Evolutionary conservation across 2,797 vertebrate genomes (phyloP).

Genomic region (Cottoperca gobio): DNA sequence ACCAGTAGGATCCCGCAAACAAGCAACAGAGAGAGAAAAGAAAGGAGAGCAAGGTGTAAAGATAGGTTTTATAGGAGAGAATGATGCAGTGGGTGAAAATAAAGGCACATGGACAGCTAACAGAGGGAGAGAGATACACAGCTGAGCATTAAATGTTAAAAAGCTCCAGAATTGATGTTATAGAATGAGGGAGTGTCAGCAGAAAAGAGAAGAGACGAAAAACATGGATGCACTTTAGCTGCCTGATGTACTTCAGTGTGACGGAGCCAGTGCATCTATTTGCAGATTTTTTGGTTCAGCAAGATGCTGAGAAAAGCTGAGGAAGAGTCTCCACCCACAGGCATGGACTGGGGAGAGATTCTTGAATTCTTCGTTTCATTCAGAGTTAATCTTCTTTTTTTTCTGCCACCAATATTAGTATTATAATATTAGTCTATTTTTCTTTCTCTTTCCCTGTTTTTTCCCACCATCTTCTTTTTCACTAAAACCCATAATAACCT

Average conservation of each 20-base stretch:
- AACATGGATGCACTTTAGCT: neutral
- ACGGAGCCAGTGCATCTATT: constrained; percentile 36
- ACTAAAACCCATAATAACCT: neutral
- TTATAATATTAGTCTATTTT: neutral
- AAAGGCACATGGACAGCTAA: constrained; percentile 20
- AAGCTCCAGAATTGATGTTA: constrained; percentile 13
- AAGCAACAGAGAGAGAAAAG: neutral
- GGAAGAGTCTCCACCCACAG: constrained; percentile 37
- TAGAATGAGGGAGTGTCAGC: constrained; percentile 3
- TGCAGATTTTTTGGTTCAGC: constrained; percentile 35
- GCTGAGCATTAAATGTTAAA: constrained; percentile 52
- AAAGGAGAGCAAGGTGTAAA: neutral
- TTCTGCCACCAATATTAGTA: neutral
- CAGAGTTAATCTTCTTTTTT: neutral
- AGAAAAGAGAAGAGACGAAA: constrained; percentile 21
- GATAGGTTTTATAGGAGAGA: constrained; percentile 6
- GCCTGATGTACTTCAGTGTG: constrained; percentile 38
- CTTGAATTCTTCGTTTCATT: neutral
- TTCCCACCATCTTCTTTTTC: too few species aligned
- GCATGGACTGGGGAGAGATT: neutral
- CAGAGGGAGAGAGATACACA: constrained; percentile 20
- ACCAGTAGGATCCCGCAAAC: neutral
- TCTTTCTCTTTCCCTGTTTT: neutral
- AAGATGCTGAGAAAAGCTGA: constrained; percentile 41
- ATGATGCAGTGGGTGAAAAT: constrained; percentile 5